Evolutionary conservation across 1,140 invertebrate species (phyloP), one percentile per base, ranked within the genome.

Genomic region (Zaprionus africanus): DNA sequence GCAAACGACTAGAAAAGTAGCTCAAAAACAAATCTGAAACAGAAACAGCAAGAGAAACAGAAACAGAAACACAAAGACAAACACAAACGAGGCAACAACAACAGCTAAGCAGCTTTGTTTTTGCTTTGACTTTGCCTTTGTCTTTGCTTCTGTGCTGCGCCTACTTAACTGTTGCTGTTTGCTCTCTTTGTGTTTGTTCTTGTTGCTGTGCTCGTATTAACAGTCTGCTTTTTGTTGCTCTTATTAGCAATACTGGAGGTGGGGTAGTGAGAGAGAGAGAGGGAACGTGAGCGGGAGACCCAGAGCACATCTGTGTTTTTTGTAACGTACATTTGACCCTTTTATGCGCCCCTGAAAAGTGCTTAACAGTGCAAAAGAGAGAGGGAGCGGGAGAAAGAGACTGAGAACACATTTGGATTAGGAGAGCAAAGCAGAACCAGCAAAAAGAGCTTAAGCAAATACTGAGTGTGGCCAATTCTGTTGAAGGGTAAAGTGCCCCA

Each of bases 1-100:
- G 77, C 63, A 80, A 83, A 82, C 38, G 46, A 43, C 62, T 60
- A 57, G 58, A 34, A 43, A 73, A 63, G 31, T 59, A 66, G 54
- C 63, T 28, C 28, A 46, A 71, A 76, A 53, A 24, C 56, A 59
- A 68, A 66, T 49, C 43, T 36, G 43, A 63, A 46, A 51, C 46
- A 31, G 65, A 70, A 49, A 36, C 12, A 53, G 36, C 36, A 68
- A 54, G 17, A 58, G 22, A 60, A 60, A 51, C 56, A 36, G 41
- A 67, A 49, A 38, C 56, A 49, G 41, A 49, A 57, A 57, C 38
- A 46, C 34, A n/a, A 59, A 57, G 3, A 19, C 26, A 41, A n/a
- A 60, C 31, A 26, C 64, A 66, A 66, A 58, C 54, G 43, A 64
- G 26, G 26, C 60, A 71, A 31, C 43, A 59, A 76, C 60, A 71